Conservation (phyloP, 2,888 invertebrate genomes). For the Hypsopygia costalis region DNA sequence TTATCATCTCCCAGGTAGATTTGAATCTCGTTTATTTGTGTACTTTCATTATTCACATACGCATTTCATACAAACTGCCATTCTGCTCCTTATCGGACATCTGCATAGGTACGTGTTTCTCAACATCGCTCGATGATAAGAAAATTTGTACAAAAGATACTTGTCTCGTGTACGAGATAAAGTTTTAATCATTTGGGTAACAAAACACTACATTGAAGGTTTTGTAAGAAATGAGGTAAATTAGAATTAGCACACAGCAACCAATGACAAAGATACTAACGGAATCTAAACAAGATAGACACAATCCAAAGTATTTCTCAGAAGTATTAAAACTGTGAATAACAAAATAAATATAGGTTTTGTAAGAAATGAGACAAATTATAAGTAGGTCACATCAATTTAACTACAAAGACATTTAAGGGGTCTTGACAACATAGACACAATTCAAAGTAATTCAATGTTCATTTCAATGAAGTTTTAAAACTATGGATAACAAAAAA, state of each 20-base stretch:
- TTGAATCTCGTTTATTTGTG: background rate
- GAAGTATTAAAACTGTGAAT: conserved; percentile 11
- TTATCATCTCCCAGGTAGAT: conserved; percentile 3
- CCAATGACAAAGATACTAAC: too few species aligned
- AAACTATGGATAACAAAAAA: too few species aligned
- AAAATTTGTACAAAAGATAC: conserved; percentile 24
- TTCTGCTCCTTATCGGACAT: conserved; percentile 27
- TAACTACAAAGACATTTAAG: too few species aligned
- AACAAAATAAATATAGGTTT: background rate
- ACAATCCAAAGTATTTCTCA: too few species aligned
- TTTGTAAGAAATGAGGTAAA: too few species aligned
- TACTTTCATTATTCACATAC: conserved; percentile 1
- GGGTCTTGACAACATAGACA: too few species aligned
- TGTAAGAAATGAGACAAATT: too few species aligned
- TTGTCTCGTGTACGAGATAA: conserved; percentile 15
- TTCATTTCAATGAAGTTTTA: too few species aligned
- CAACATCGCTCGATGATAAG: conserved; percentile 34
- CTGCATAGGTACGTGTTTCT: conserved; percentile 18
- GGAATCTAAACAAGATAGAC: too few species aligned
- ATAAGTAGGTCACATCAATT: too few species aligned
- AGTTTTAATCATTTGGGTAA: conserved; percentile 8
- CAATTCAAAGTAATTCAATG: too few species aligned
- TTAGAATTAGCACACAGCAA: too few species aligned
- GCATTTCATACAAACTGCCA: background rate
- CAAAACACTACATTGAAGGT: background rate